Evolutionary conservation across 2,797 vertebrate genomes (phyloP).

Genomic region (Garrulus glandarius): DNA sequence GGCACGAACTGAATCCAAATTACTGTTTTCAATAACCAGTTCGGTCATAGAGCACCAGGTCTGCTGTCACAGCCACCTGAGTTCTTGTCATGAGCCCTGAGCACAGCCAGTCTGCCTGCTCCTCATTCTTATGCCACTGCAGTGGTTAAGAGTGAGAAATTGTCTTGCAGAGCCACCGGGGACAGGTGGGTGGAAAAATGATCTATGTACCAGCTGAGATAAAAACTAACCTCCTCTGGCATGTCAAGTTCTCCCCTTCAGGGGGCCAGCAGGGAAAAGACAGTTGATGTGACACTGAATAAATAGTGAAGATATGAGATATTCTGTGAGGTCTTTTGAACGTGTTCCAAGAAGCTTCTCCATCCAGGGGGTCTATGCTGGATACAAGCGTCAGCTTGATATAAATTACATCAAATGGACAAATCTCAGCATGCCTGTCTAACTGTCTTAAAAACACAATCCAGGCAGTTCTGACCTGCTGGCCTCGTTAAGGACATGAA

Average conservation of each 20-base stretch:
- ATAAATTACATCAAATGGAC: conserved; percentile 51
- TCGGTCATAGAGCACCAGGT: neutral
- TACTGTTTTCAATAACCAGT: neutral
- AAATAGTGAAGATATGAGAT: conserved; percentile 43
- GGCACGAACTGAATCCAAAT: neutral
- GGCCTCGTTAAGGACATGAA: conserved; percentile 45
- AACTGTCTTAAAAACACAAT: conserved; percentile 16
- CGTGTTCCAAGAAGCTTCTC: neutral
- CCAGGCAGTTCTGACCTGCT: conserved; percentile 34
- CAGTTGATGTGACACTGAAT: conserved; percentile 13
- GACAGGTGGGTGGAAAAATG: conserved; percentile 58
- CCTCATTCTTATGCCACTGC: conserved; percentile 6
- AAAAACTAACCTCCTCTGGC: conserved; percentile 22
- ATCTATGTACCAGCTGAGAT: conserved; percentile 33
- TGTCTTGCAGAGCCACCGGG: conserved; percentile 28
- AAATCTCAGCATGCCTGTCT: conserved; percentile 66
- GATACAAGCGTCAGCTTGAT: conserved; percentile 55
- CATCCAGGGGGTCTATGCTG: conserved; percentile 19
- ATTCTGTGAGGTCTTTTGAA: conserved; percentile 37
- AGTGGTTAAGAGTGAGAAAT: conserved; percentile 18
- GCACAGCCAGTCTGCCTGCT: neutral
- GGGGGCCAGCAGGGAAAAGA: conserved; percentile 18
- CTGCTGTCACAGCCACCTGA: neutral
- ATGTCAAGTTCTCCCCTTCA: conserved; percentile 14
- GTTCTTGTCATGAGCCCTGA: neutral